phyloP scores from a whole-genome alignment of 2,888 invertebrate genomes.

The Harmothoe impar region DNA sequence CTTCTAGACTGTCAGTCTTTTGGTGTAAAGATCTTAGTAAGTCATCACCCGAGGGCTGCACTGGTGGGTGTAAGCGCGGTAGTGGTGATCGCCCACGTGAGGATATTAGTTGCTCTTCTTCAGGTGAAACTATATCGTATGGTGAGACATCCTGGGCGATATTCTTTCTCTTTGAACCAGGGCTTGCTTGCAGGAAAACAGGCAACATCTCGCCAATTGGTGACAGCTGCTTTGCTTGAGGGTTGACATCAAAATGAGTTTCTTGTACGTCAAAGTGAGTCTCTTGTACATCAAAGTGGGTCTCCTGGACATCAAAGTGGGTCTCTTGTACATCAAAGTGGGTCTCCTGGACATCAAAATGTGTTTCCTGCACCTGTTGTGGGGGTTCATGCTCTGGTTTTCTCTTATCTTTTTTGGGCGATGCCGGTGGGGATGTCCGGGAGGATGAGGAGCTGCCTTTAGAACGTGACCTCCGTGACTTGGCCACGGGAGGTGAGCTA shows the following conservation, averaged over 20 bases:
- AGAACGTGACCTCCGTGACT: conserved; percentile 25
- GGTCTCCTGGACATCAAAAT: neutral
- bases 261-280: conserved; percentile 45
- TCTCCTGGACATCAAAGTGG: neutral
- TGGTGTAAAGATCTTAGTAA: conserved; percentile 17
- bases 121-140: conserved; percentile 39
- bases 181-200: conserved; percentile 31
- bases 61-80: conserved; percentile 40
- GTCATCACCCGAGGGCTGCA: conserved; percentile 48
- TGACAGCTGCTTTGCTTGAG: conserved; percentile 47
- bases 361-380: neutral
- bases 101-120: neutral
- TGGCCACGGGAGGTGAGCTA: conserved; percentile 44
- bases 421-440: conserved; percentile 19
- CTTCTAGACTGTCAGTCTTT: neutral
- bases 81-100: neutral
- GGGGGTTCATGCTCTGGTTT: conserved; percentile 25
- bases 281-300: conserved; percentile 26
- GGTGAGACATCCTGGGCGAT: conserved; percentile 39
- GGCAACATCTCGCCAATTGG: conserved; percentile 49
- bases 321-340: conserved; percentile 34
- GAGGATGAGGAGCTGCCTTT: neutral
- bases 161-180: conserved; percentile 36
- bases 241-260: conserved; percentile 40
- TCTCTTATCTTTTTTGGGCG: neutral